Evolutionary conservation across 2,888 invertebrate genomes (phyloP).

Genomic region (Platycheirus rosarum): DNA sequence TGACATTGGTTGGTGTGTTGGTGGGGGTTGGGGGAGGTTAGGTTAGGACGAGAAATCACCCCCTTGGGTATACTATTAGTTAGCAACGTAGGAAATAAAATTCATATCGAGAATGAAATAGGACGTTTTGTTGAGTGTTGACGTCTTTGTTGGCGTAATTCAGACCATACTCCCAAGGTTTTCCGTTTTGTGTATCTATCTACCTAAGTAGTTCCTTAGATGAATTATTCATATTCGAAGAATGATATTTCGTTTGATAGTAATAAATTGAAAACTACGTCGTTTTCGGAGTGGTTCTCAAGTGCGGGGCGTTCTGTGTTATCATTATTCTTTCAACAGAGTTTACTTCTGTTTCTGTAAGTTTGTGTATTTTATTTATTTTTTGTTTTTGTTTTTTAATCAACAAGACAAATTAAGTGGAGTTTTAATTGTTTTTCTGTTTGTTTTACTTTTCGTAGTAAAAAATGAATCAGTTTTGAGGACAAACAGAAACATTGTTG

Average conservation of each 20-base stretch:
- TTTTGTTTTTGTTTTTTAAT: too few species aligned
- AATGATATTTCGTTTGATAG: constrained; percentile 47
- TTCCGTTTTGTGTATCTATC: constrained; percentile 2
- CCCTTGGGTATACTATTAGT: constrained; percentile 12
- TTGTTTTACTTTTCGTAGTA: not conserved
- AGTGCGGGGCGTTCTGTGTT: not conserved
- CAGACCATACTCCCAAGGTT: constrained; percentile 5
- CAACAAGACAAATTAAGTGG: constrained; percentile 20
- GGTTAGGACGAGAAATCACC: not conserved
- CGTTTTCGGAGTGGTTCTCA: constrained; percentile 18
- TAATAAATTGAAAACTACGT: constrained; percentile 60
- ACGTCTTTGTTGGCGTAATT: constrained; percentile 8
- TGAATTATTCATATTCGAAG: constrained; percentile 66
- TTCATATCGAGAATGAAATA: constrained; percentile 41
- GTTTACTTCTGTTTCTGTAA: constrained; percentile 11
- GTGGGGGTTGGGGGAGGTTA: too few species aligned
- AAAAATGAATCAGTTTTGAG: not conserved
- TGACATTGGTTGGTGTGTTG: not conserved
- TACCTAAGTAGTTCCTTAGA: constrained; percentile 33
- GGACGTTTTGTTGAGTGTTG: constrained; percentile 25
- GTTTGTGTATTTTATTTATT: constrained; percentile 1
- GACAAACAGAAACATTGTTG: not conserved
- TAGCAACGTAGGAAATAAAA: constrained; percentile 32
- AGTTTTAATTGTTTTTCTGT: constrained; percentile 16
- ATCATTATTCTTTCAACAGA: not conserved